Percentiles rank a stretch among this genome's conserved stretches.
Evolutionary conservation across 2,888 invertebrate genomes (phyloP).

Genomic region (Caenorhabditis panamensis): DNA sequence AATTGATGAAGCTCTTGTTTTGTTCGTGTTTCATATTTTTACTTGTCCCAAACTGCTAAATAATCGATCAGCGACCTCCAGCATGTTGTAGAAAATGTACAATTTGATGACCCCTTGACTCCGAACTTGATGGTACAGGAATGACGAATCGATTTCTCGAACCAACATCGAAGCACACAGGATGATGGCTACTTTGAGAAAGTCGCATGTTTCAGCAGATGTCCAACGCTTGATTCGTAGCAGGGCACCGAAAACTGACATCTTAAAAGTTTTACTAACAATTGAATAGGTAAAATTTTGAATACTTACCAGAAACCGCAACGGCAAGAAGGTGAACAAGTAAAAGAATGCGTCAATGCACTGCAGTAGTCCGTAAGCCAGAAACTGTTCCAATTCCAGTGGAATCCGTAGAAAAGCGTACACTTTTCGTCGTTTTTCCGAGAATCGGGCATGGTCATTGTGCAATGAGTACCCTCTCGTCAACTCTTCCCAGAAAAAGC

Average conservation of each 20-base stretch:
- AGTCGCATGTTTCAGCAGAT: constrained; percentile 89
- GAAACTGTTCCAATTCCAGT: constrained; percentile 88
- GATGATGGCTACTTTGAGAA: constrained; percentile 84
- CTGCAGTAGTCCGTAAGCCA: constrained; percentile 92
- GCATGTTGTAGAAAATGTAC: constrained; percentile 99
- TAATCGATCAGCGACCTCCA: constrained; percentile 93
- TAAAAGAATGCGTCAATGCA: constrained; percentile 98
- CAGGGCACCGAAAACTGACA: constrained; percentile 70
- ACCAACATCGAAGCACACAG: constrained; percentile 84
- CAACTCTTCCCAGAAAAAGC: constrained; percentile 77
- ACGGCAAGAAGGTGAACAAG: constrained; percentile 96
- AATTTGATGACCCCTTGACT: constrained; percentile 99
- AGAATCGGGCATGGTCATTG: constrained; percentile 95
- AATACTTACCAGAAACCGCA: constrained; percentile 88
- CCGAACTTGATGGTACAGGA: constrained; percentile 75
- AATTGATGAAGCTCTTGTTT: too few species aligned
- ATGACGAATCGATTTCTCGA: constrained; percentile 86
- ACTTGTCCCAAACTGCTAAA: constrained; percentile 89
- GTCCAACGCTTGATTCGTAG: constrained; percentile 73
- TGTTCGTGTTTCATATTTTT: too few species aligned
- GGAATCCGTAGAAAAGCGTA: constrained; percentile 96
- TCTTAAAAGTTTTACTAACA: constrained; percentile 55
- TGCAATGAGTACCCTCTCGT: constrained; percentile 90
- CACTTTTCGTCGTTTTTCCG: constrained; percentile 91
- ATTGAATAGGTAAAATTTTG: neutral